phyloP scores from a whole-genome alignment of 2,888 invertebrate genomes.

The Harpalus rubripes region DNA sequence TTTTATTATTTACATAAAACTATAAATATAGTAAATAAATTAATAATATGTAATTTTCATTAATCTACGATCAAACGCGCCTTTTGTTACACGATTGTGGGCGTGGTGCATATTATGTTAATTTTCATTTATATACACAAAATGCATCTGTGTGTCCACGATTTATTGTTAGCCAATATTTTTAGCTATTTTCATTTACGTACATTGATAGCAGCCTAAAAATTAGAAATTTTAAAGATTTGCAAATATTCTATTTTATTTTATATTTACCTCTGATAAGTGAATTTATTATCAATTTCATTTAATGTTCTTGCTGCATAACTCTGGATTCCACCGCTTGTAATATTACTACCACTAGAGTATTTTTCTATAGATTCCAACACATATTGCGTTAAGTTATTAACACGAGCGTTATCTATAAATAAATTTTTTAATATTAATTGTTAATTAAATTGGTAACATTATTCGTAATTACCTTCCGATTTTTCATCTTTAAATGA shows the following conservation, averaged over 20 bases:
- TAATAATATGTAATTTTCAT: background rate
- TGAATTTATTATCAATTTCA: constrained; percentile 56
- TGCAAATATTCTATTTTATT: background rate
- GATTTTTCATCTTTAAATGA: constrained; percentile 49
- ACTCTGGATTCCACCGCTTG: constrained; percentile 24
- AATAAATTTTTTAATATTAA: constrained; percentile 29
- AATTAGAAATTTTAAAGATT: background rate
- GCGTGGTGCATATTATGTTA: no score
- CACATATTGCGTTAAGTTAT: constrained; percentile 65
- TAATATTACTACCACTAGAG: constrained; percentile 53
- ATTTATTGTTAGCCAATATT: background rate
- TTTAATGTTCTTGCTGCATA: background rate
- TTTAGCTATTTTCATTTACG: constrained; percentile 42
- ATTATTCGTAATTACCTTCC: constrained; percentile 36
- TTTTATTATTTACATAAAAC: background rate
- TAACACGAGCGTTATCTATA: constrained; percentile 53
- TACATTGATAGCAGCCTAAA: constrained; percentile 53
- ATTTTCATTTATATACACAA: no score
- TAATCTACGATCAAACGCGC: no score
- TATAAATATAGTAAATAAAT: constrained; percentile 52
- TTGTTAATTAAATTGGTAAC: background rate
- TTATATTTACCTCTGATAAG: constrained; percentile 61
- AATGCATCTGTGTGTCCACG: no score
- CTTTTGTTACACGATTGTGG: no score
- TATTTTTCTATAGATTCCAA: constrained; percentile 69